Percentiles rank a stretch among this genome's conserved stretches.
Conservation (phyloP, 2,888 invertebrate species). For the Lampropteryx suffumata region DNA sequence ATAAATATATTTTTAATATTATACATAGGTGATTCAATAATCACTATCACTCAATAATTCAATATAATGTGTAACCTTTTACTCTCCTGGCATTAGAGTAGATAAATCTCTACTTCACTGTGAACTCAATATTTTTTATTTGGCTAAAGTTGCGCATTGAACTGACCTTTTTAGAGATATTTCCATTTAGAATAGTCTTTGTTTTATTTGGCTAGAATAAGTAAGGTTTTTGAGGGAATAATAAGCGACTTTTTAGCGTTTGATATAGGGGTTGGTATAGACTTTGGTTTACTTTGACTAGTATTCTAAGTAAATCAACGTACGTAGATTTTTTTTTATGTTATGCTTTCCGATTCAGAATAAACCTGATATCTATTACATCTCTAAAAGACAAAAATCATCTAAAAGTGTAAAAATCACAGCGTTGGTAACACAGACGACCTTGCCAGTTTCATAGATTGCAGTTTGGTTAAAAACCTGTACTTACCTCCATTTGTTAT, state of each 20-base stretch:
- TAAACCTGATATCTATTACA: too few species aligned
- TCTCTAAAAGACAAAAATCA: too few species aligned
- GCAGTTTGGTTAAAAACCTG: background rate
- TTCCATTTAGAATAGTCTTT: slow-evolving; percentile 46
- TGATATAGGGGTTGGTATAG: slow-evolving; percentile 7
- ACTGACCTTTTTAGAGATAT: slow-evolving; percentile 48
- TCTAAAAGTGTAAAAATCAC: too few species aligned
- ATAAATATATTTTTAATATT: too few species aligned
- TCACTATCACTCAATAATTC: too few species aligned
- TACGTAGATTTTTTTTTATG: too few species aligned
- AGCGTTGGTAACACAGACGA: too few species aligned
- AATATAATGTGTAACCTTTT: too few species aligned
- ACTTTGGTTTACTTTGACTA: slow-evolving; percentile 10
- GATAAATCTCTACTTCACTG: slow-evolving; percentile 38
- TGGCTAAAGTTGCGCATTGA: slow-evolving; percentile 42
- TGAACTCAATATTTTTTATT: slow-evolving; percentile 38
- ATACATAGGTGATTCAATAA: too few species aligned
- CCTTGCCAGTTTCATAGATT: background rate
- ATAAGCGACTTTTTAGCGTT: slow-evolving; percentile 54
- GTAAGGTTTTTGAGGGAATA: slow-evolving; percentile 57
- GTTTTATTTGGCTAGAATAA: slow-evolving; percentile 53
- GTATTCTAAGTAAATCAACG: too few species aligned
- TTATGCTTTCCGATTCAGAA: too few species aligned
- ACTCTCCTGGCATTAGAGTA: slow-evolving; percentile 21
- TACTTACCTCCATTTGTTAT: slow-evolving; percentile 68